Evolutionary conservation across 2,888 invertebrate species (phyloP).

Genomic region (Rotaria magnacalcarata): DNA sequence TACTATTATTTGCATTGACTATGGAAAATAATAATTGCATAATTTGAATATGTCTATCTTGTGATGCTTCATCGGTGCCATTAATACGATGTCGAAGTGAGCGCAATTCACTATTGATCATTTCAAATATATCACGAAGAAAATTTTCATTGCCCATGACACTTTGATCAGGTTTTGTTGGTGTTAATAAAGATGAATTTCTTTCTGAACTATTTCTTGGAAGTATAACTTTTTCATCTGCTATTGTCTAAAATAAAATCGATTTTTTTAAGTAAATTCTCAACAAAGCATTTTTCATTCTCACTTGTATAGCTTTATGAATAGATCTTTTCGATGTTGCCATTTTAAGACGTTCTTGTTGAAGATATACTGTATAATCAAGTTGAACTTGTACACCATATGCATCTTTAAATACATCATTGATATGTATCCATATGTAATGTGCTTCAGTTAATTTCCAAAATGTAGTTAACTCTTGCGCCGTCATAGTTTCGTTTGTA

Average conservation of each 20-base stretch:
- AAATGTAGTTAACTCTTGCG: background rate
- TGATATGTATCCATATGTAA: conserved; percentile 5
- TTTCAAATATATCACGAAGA: background rate
- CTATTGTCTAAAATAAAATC: background rate
- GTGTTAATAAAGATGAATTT: background rate
- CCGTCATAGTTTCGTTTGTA: background rate
- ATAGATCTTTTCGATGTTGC: background rate
- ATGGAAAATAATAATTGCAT: conserved; percentile 3
- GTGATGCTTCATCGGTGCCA: conserved; percentile 4
- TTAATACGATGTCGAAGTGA: conserved; percentile 5
- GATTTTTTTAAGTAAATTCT: background rate
- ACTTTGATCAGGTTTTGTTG: background rate
- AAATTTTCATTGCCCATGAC: background rate
- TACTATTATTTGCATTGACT: background rate
- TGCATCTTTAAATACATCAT: background rate
- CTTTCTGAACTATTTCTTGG: background rate
- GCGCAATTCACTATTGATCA: conserved; percentile 2
- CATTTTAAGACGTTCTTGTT: background rate
- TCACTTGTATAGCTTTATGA: background rate
- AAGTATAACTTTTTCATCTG: background rate
- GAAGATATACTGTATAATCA: conserved; percentile 14
- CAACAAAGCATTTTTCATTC: background rate
- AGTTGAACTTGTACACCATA: background rate
- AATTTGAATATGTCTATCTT: conserved; percentile 4
- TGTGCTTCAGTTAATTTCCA: conserved; percentile 33